Base-by-base conservation (phyloP, 2,797 vertebrate genomes). In the Aldrovandia affinis region DNA sequence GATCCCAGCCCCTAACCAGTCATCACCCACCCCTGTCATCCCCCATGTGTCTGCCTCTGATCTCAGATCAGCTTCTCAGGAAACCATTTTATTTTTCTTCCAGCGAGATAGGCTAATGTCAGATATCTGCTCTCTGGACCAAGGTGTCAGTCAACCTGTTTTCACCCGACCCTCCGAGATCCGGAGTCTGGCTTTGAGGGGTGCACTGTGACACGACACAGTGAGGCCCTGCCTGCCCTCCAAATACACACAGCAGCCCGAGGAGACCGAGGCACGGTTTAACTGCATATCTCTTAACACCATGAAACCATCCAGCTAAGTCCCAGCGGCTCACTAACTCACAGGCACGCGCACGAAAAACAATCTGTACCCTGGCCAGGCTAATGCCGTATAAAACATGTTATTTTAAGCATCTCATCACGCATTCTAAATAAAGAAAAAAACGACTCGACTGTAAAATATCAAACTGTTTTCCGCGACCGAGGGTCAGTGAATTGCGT, bases 401-500 rank as follows among this genome's bases (percentile, higher is more conserved):
- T 15, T 68, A 59, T 25, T 59, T n/a, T 33, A 68, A 30, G 63
- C 63, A 14, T 65, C 33, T 9, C 8, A 28, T 65, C 28, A 30
- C 15, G 33, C 15, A 12, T 68, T 33, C 33, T 14, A 33, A 68
- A 2, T 68, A 68, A 68, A 15, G 25, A 59, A 59, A 25, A 4
- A 59, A 59, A 59, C 30, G 61, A 8, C 12, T 65, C 30, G n/a
- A 30, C 61, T 65, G 61, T 3, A 65, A 65, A 65, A 3, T 65
- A 2, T 10, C 10, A 30, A n/a, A 65, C 12, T 30, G 9, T 63
- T 63, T 3, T n/a, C 8, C n/a, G n/a, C 59, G 1, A 28, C n/a
- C n/a, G n/a, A n/a, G 59, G 59, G 59, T 63, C 55, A 57, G 55
- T 57, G 55, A 57, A 57, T 57, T 57, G 55, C n/a, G n/a, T n/a